phyloP scores from a whole-genome alignment of 2,113 vertebrate species.

The Carettochelys insculpta region DNA sequence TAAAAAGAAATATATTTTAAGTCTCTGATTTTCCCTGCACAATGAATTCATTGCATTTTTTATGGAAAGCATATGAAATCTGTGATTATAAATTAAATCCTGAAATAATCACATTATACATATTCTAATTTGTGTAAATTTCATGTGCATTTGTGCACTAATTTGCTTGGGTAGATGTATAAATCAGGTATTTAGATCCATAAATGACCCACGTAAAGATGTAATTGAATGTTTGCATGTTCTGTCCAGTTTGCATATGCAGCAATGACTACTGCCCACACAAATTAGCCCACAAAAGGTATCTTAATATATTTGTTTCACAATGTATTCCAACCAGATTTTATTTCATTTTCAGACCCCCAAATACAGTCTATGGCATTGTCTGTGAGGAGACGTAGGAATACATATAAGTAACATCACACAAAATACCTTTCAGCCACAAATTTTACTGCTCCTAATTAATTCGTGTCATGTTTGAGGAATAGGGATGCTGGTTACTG shows the following conservation, averaged over 20 bases:
- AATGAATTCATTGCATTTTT: neutral
- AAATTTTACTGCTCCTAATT: neutral
- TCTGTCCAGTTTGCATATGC: rapidly evolving
- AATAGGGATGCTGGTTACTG: neutral
- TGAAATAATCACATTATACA: neutral
- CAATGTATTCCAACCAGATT: neutral
- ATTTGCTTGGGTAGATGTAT: neutral
- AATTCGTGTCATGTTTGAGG: neutral
- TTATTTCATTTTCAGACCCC: neutral
- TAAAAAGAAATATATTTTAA: neutral
- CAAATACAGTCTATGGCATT: neutral
- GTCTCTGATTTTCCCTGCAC: neutral
- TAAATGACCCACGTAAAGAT: neutral
- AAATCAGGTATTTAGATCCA: neutral
- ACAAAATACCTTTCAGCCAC: neutral
- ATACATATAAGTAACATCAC: neutral
- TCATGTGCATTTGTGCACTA: neutral
- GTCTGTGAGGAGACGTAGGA: neutral
- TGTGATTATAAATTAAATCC: neutral
- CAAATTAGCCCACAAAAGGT: neutral
- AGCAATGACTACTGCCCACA: neutral
- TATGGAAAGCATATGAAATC: neutral
- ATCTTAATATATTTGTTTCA: neutral
- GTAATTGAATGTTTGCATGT: neutral
- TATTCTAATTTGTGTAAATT: neutral